Conservation (phyloP, 2,888 invertebrate genomes). For the Aspidapion aeneum region DNA sequence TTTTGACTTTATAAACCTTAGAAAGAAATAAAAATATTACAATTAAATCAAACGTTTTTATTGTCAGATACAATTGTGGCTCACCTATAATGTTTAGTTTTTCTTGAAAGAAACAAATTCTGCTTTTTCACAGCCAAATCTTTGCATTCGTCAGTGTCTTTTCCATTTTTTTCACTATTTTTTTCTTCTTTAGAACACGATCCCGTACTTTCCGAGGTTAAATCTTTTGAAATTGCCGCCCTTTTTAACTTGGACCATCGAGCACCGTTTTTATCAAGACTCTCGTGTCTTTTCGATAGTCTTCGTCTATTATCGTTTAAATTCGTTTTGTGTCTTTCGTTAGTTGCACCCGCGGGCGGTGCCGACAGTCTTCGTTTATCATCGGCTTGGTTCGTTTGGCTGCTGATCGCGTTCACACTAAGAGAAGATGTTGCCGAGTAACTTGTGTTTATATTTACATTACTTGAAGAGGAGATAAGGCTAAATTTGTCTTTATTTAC, state of each 20-base stretch:
- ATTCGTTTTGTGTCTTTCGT: too few species aligned
- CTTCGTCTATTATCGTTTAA: too few species aligned
- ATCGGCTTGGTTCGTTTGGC: slow-evolving; percentile 16
- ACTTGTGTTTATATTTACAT: background rate
- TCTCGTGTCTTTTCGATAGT: slow-evolving; percentile 25
- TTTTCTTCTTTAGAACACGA: background rate
- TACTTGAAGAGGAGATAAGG: too few species aligned
- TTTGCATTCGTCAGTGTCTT: background rate
- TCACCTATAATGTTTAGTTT: slow-evolving; percentile 61
- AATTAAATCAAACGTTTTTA: background rate
- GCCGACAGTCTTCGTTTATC: slow-evolving; percentile 25
- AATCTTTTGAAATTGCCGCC: slow-evolving; percentile 59
- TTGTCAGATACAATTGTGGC: slow-evolving; percentile 1
- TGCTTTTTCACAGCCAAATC: slow-evolving; percentile 31
- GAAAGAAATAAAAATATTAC: background rate
- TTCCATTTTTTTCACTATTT: background rate
- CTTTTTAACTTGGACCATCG: slow-evolving; percentile 74
- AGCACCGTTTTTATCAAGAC: slow-evolving; percentile 51
- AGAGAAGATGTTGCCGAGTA: background rate
- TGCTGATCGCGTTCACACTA: background rate
- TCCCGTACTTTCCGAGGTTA: slow-evolving; percentile 25
- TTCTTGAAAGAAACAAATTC: slow-evolving; percentile 38
- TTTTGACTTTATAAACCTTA: background rate
- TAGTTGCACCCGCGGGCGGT: slow-evolving; percentile 24
- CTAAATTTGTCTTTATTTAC: too few species aligned